Conservation (phyloP, 2,113 vertebrate species). For the Zosterops pallidus region DNA sequence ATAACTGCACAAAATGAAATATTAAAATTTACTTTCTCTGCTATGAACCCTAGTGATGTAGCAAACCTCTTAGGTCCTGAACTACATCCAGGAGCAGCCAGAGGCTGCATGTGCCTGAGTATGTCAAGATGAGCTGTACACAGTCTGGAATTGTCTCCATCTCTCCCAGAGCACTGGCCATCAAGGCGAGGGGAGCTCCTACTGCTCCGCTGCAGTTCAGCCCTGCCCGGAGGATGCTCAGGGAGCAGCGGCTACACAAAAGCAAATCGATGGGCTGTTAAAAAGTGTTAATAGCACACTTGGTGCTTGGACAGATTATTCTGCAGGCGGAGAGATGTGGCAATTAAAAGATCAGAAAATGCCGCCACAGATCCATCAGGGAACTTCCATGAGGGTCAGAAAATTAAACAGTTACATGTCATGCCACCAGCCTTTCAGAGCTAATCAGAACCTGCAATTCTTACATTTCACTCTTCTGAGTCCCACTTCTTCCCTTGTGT, state of each 20-base stretch:
- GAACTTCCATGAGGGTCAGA: neutral
- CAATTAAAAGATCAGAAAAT: slow-evolving; percentile 19
- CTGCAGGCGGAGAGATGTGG: neutral
- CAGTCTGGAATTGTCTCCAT: neutral
- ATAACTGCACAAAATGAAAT: neutral
- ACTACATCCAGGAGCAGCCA: neutral
- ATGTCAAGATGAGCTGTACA: neutral
- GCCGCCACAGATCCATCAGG: neutral
- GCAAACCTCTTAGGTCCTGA: neutral
- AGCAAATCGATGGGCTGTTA: neutral
- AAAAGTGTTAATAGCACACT: neutral
- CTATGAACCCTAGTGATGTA: neutral
- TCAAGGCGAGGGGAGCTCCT: accelerated
- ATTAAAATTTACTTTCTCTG: neutral
- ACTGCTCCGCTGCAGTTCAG: neutral
- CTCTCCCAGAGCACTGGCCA: neutral
- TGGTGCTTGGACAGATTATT: neutral
- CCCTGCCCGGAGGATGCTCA: neutral
- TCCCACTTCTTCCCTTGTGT: neutral
- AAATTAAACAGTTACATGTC: neutral
- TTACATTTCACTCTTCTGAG: neutral
- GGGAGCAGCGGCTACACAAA: neutral
- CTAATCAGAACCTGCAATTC: neutral
- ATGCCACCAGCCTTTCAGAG: neutral
- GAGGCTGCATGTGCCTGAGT: neutral